These are phyloP conservation scores for Etia nguti DNA, from an alignment of 2,113 vertebrate genomes.

Conservation along the genomic window DNA sequence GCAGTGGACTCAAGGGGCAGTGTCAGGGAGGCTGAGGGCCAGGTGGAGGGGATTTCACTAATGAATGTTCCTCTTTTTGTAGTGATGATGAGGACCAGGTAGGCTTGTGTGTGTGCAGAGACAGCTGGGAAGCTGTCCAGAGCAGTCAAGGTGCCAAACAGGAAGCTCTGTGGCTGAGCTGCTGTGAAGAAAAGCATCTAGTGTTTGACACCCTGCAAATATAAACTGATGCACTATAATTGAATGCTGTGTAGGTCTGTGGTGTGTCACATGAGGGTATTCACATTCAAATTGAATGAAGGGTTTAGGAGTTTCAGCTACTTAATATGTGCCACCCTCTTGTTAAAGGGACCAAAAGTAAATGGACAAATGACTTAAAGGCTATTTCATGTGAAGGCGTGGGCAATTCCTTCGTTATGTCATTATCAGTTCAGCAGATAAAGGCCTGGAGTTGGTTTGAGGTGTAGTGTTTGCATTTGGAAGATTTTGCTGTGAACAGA, in stretches of 20 bases:
- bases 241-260: not conserved
- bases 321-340: not conserved
- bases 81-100: not conserved
- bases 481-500: not conserved
- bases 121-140: not conserved
- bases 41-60: not conserved
- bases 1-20: accelerated
- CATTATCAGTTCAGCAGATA: not conserved
- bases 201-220: not conserved
- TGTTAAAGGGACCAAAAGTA: not conserved
- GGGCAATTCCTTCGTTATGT: not conserved
- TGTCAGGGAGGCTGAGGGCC: not conserved
- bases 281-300: not conserved
- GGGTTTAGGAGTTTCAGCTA: not conserved
- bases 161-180: not conserved
- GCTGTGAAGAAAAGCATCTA: not conserved
- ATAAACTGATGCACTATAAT: not conserved
- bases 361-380: not conserved
- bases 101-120: not conserved
- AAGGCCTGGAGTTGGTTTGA: not conserved
- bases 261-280: not conserved
- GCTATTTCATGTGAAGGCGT: not conserved
- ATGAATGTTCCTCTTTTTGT: not conserved
- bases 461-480: not conserved
- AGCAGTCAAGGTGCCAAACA: not conserved